Conservation (phyloP, 2,888 invertebrate genomes). For the Diplolepis rosae region DNA sequence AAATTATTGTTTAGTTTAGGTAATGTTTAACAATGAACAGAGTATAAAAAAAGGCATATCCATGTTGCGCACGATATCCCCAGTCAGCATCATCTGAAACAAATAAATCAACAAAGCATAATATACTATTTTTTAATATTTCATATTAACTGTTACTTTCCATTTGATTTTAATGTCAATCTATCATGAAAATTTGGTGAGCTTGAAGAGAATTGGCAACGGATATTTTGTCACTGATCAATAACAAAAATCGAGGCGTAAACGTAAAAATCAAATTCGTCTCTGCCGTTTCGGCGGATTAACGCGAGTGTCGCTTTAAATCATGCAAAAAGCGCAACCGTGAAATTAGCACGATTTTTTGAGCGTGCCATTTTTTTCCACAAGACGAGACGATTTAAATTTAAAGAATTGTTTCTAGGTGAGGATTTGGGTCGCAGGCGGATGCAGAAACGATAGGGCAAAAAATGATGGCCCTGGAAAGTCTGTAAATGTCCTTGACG, state of each 20-base stretch:
- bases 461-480: conserved; percentile 55
- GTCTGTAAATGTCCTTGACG: conserved; percentile 68
- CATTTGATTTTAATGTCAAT: no score
- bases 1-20: no score
- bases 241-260: neutral
- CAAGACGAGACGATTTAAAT: conserved; percentile 27
- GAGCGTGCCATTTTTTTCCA: neutral
- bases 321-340: conserved; percentile 19
- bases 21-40: no score
- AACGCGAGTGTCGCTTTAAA: conserved; percentile 18
- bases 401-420: conserved; percentile 34
- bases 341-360: neutral
- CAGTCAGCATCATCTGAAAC: no score
- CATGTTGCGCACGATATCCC: no score
- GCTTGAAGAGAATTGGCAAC: no score
- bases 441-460: conserved; percentile 39
- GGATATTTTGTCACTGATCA: no score
- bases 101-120: no score
- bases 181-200: no score
- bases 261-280: conserved; percentile 27
- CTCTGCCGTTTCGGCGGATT: conserved; percentile 4
- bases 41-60: no score
- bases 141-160: no score
- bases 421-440: conserved; percentile 29
- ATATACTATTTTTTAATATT: no score